Evolutionary conservation across 2,888 invertebrate species (phyloP), one percentile per base, ranked within the genome.

Genomic region (Limenitis camilla): DNA sequence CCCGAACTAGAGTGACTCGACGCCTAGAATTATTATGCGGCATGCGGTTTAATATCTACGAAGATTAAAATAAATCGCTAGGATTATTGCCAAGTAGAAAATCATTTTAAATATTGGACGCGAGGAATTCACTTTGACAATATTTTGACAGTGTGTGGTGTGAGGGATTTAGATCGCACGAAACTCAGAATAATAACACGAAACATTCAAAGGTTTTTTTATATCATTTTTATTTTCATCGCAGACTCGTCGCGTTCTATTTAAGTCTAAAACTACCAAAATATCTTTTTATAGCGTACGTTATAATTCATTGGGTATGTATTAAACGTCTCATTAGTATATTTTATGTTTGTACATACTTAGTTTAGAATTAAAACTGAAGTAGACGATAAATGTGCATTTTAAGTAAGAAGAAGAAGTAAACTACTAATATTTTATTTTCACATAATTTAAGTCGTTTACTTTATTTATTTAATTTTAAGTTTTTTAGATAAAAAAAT

Each of bases 31-130:
- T n/a, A 85, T 78, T 76, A 83, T 69, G 79, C 75, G 82, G 79
- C 78, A 82, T 80, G 83, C 72, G 76, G 76, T 81, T 74, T 84
- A 81, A 85, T 85, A 86, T 85, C 81, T 76, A 72, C 74, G 58
- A 73, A 72, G 82, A 85, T 86, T 78, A 73, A 86, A 86, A 87
- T 87, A 87, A 87, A 85, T 86, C 74, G 78, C 79, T 82, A 85
- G 84, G 83, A 84, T 84, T 86, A 85, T 84, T 86, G 87, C 87
- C 87, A 87, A 86, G 79, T 81, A 71, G 75, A 84, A 78, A 83
- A 84, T 81, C 81, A 80, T 80, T 82, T 74, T 82, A 86, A 84
- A 84, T 86, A 87, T 85, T 82, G 78, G 84, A 81, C 84, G 74
- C 74, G 74, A 61, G 85, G 84, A 85, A 86, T 87, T 87, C 81